These are phyloP conservation scores for Gymnocypris eckloni DNA, from an alignment of 2,797 vertebrate species.

Conservation along the genomic window DNA sequence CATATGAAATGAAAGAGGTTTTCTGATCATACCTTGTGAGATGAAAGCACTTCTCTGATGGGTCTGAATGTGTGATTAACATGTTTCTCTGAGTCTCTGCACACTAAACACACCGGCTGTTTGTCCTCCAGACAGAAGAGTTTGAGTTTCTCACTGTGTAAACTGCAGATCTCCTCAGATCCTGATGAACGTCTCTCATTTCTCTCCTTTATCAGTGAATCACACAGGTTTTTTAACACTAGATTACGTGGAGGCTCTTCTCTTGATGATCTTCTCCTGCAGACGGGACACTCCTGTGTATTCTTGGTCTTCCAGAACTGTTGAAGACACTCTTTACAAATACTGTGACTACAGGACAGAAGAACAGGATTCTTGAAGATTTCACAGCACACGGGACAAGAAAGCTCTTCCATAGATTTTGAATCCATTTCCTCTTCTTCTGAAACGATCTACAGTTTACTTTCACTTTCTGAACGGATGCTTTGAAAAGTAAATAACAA, in stretches of 20 bases:
- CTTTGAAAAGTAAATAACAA: not conserved
- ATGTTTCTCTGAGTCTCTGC: not conserved
- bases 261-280: not conserved
- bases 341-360: not conserved
- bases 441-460: not conserved
- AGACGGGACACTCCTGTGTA: not conserved
- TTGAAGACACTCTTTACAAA: too few species aligned
- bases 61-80: not conserved
- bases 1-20: too few species aligned
- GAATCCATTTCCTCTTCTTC: not conserved
- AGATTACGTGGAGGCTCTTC: accelerated
- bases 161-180: not conserved
- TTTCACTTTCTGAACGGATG: not conserved
- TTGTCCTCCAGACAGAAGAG: not conserved
- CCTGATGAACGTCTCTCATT: too few species aligned
- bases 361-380: not conserved
- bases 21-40: too few species aligned
- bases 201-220: not conserved
- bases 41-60: not conserved
- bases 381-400: not conserved
- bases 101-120: not conserved
- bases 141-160: not conserved
- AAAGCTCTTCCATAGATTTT: not conserved
- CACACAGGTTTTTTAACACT: not conserved
- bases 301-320: too few species aligned